Evolutionary conservation across 2,113 vertebrate genomes (phyloP).

Genomic region (Leptobrachium ailaonicum): DNA sequence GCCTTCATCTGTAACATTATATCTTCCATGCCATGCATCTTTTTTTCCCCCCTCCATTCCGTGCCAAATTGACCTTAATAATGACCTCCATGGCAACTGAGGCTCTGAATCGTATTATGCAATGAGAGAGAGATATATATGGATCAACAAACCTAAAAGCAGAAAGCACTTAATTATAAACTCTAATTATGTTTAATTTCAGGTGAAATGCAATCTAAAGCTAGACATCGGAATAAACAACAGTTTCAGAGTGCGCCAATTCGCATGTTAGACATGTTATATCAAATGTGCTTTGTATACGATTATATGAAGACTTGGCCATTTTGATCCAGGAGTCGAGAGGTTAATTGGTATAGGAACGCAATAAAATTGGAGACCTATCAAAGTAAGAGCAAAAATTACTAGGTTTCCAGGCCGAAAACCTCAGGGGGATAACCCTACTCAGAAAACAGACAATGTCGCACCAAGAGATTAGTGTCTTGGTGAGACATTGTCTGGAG

Average conservation of each 20-base stretch:
- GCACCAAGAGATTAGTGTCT: too few species aligned
- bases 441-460: too few species aligned
- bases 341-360: too few species aligned
- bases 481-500: too few species aligned
- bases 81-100: neutral
- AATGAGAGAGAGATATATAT: neutral
- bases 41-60: neutral
- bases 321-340: too few species aligned
- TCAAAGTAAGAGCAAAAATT: too few species aligned
- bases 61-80: neutral
- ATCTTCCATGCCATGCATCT: neutral
- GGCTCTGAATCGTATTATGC: neutral
- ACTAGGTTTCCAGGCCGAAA: too few species aligned
- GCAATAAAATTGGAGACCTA: too few species aligned
- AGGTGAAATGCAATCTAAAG: neutral
- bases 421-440: too few species aligned
- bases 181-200: neutral
- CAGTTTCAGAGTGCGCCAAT: neutral
- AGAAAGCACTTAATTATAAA: slow-evolving; percentile 11
- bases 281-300: too few species aligned
- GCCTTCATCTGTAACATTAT: neutral
- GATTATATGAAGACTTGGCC: too few species aligned
- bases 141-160: neutral
- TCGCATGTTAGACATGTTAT: too few species aligned
- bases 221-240: neutral